Conservation (phyloP, 2,888 invertebrate genomes). For the Nymphalis polychloros region DNA sequence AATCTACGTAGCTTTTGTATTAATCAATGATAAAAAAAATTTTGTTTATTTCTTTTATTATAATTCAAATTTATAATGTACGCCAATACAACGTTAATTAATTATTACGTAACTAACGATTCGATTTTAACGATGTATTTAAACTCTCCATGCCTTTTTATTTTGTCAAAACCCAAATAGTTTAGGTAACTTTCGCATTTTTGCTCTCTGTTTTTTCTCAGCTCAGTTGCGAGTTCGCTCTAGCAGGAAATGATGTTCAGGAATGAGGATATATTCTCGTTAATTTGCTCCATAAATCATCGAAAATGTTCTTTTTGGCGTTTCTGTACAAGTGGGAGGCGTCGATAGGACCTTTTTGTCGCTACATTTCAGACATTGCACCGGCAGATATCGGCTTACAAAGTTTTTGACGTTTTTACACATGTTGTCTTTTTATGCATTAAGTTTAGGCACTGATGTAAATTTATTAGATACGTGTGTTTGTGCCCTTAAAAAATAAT, state of each 20-base stretch:
- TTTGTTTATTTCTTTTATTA: too few species aligned
- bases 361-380: conserved; percentile 51
- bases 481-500: not conserved
- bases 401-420: conserved; percentile 52
- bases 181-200: conserved; percentile 49
- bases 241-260: conserved; percentile 79
- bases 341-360: conserved; percentile 68
- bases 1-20: too few species aligned
- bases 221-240: conserved; percentile 68
- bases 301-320: conserved; percentile 73
- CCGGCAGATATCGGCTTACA: conserved; percentile 63
- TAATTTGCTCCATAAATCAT: conserved; percentile 82
- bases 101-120: not conserved
- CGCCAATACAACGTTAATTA: too few species aligned
- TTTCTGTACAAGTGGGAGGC: conserved; percentile 51
- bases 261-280: conserved; percentile 82
- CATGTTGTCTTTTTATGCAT: conserved; percentile 40
- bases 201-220: conserved; percentile 60
- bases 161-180: not conserved
- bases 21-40: too few species aligned
- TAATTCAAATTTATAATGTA: too few species aligned
- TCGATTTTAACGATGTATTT: not conserved
- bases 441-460: conserved; percentile 30
- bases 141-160: not conserved
- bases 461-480: conserved; percentile 34